Evolutionary conservation across 2,888 invertebrate species (phyloP).

Genomic region (Beris morrisii): DNA sequence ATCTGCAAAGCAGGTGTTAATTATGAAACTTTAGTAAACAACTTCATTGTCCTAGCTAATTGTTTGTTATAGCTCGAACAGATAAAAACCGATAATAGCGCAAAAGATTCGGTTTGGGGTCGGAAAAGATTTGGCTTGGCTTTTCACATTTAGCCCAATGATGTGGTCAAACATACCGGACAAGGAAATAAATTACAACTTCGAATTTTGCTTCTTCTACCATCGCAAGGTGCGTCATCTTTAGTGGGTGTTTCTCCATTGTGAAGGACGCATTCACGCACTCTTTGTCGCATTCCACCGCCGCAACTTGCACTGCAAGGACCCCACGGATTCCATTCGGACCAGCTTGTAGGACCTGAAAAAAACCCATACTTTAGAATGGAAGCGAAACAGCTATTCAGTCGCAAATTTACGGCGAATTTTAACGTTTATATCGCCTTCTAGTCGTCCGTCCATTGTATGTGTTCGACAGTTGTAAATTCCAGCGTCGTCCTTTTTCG

Average conservation of each 20-base stretch:
- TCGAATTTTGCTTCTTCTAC: conserved; percentile 19
- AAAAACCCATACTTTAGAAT: background rate
- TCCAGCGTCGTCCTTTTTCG: conserved; percentile 3
- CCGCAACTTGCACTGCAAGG: conserved; percentile 52
- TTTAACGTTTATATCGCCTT: no score
- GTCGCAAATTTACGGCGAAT: no score
- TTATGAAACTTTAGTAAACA: background rate
- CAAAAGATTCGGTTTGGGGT: no score
- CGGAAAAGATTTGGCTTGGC: no score
- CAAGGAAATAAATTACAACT: conserved; percentile 33
- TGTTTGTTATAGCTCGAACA: no score
- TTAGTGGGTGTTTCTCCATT: conserved; percentile 30
- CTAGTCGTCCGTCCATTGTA: background rate
- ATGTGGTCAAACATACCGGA: conserved; percentile 34
- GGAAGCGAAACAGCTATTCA: no score
- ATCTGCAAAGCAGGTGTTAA: conserved; percentile 40
- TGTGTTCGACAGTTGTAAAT: conserved; percentile 12
- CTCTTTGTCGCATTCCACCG: conserved; percentile 45
- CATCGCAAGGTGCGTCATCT: conserved; percentile 21
- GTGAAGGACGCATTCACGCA: conserved; percentile 44
- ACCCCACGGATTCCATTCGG: conserved; percentile 52
- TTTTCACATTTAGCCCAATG: no score
- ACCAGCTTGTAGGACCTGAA: conserved; percentile 50
- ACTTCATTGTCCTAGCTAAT: no score
- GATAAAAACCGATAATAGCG: no score